phyloP scores from a whole-genome alignment of 1,140 invertebrate species.

The Platyscapa corneri region DNA sequence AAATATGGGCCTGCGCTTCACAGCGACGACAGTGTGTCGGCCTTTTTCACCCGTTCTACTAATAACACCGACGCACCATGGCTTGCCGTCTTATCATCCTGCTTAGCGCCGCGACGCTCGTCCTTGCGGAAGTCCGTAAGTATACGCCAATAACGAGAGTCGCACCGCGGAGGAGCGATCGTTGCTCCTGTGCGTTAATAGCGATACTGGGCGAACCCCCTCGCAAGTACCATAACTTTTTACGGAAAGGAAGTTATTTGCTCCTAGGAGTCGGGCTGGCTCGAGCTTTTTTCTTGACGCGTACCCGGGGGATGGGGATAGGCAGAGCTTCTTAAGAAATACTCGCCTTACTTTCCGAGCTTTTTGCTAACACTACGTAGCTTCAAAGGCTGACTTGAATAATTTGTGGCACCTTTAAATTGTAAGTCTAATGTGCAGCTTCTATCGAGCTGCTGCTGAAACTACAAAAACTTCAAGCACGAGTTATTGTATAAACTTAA shows the following conservation, averaged over 20 bases:
- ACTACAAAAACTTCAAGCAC: too few relatives aligned
- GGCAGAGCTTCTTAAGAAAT: not conserved
- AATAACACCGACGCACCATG: conserved; percentile 47
- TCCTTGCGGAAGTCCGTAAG: conserved; percentile 63
- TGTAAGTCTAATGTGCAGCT: not conserved
- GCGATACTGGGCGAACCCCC: too few relatives aligned
- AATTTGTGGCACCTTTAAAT: not conserved
- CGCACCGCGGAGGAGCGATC: too few relatives aligned
- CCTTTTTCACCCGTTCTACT: conserved; percentile 47
- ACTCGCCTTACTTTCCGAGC: not conserved
- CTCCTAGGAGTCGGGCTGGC: not conserved
- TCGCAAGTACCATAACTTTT: too few relatives aligned
- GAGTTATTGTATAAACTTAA: not conserved
- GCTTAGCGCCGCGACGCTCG: conserved; percentile 27
- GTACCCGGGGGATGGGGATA: not conserved
- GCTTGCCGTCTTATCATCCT: conserved; percentile 8
- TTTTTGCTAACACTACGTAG: not conserved
- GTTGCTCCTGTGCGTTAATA: too few relatives aligned
- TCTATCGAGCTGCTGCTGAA: not conserved
- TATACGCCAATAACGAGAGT: conserved; percentile 25
- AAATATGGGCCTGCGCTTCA: conserved; percentile 59
- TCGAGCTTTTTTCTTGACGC: not conserved
- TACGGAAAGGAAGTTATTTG: not conserved
- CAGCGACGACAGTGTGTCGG: not conserved
- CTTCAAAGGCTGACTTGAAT: not conserved